Evolutionary conservation across 2,888 invertebrate species (phyloP).

Genomic region (Leptopilina syphax): DNA sequence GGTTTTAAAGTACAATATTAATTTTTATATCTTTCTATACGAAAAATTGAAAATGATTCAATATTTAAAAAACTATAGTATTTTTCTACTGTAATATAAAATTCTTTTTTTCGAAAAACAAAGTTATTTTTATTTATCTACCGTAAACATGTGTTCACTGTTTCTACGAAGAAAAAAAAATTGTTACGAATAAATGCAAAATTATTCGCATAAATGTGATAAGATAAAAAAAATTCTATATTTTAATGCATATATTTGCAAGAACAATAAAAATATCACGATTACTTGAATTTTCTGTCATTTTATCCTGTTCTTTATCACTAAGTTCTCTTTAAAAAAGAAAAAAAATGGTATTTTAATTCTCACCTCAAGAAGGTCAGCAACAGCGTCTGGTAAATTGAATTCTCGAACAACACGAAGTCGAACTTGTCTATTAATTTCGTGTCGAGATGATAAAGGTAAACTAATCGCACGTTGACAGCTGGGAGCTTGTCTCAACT

Average conservation of each 20-base stretch:
- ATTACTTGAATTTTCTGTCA: background rate
- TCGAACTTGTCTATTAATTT: conserved; percentile 86
- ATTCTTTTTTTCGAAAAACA: too few relatives aligned
- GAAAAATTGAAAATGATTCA: too few relatives aligned
- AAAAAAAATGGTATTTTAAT: conserved; percentile 14
- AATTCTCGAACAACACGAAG: conserved; percentile 95
- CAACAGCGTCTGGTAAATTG: conserved; percentile 93
- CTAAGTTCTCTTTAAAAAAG: background rate
- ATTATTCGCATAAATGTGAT: background rate
- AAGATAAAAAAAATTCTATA: background rate
- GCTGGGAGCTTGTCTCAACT: conserved; percentile 87
- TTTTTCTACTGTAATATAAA: too few relatives aligned
- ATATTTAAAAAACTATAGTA: too few relatives aligned
- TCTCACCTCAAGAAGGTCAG: conserved; percentile 84
- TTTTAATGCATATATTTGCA: conserved; percentile 14
- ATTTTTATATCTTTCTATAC: too few relatives aligned
- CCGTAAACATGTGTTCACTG: background rate
- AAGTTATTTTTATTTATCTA: background rate
- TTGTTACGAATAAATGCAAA: background rate
- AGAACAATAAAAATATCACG: background rate
- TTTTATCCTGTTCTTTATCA: background rate
- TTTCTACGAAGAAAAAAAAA: background rate
- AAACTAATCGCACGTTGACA: conserved; percentile 88
- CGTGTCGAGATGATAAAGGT: conserved; percentile 86
- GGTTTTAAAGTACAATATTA: too few relatives aligned